Conservation (phyloP, 2,797 vertebrate species). For the Bradypus variegatus region DNA sequence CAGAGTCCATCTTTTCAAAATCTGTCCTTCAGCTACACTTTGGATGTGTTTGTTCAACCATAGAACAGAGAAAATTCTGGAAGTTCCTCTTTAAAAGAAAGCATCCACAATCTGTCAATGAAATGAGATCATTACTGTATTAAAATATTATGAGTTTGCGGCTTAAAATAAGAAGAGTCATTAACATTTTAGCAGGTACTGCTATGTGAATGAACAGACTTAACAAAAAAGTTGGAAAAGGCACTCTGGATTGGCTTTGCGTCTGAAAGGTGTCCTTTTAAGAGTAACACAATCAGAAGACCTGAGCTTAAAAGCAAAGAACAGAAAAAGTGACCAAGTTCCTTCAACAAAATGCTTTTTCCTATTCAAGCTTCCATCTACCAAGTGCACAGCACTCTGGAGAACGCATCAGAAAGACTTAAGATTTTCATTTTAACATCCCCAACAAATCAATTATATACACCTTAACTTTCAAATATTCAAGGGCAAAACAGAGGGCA, state of each 20-base stretch:
- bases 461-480: constrained; percentile 4
- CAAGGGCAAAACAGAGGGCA: constrained; percentile 58
- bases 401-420: neutral
- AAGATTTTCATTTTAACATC: neutral
- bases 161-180: neutral
- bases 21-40: neutral
- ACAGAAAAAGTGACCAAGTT: neutral
- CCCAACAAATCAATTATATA: neutral
- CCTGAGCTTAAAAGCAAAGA: neutral
- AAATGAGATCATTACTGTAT: constrained; percentile 7
- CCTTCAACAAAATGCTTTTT: constrained; percentile 17
- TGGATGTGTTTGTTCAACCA: neutral
- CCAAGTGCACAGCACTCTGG: neutral
- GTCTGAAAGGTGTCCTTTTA: neutral
- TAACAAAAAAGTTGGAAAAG: neutral
- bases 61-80: constrained; percentile 11
- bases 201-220: neutral
- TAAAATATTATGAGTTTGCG: neutral
- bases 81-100: neutral
- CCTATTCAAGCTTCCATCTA: neutral
- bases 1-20: neutral
- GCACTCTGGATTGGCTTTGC: neutral
- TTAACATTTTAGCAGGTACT: constrained; percentile 13
- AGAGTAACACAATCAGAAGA: constrained; percentile 15
- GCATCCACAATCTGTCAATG: neutral